A percentile compares a stretch with the other conserved stretches of the same genome.
Evolutionary conservation across 2,888 invertebrate species (phyloP).

Genomic region (Plagiodera versicolora): DNA sequence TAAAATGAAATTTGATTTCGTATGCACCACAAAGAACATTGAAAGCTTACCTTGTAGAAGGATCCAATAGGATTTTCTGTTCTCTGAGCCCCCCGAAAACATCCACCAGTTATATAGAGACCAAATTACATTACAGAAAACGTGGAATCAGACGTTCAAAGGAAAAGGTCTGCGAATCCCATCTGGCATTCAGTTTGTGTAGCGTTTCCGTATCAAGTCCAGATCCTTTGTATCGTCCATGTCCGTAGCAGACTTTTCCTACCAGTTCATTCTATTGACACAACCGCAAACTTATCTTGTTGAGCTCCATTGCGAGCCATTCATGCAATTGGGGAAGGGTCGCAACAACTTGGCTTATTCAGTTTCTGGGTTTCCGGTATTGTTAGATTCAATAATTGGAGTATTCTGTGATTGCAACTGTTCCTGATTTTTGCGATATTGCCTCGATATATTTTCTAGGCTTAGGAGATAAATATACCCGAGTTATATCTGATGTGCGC

Average conservation of each 20-base stretch:
- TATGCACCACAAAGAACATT: neutral
- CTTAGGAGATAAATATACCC: no score
- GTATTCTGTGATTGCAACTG: no score
- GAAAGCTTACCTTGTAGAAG: neutral
- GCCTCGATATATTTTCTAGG: no score
- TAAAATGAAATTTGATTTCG: neutral
- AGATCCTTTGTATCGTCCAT: slow-evolving; percentile 45
- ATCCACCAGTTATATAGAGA: slow-evolving; percentile 36
- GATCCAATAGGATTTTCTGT: neutral
- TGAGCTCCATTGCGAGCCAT: slow-evolving; percentile 37
- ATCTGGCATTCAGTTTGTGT: slow-evolving; percentile 49
- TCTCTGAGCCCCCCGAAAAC: slow-evolving; percentile 6
- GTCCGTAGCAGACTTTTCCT: slow-evolving; percentile 45
- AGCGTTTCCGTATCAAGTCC: slow-evolving; percentile 46
- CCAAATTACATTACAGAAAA: slow-evolving; percentile 48
- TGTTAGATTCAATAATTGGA: no score
- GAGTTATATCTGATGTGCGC: no score
- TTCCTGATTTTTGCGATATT: no score
- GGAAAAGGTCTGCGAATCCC: slow-evolving; percentile 46
- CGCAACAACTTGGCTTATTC: slow-evolving; percentile 10
- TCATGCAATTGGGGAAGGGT: slow-evolving; percentile 34
- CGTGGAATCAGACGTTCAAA: slow-evolving; percentile 45
- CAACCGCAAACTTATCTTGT: slow-evolving; percentile 47
- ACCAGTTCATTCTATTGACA: slow-evolving; percentile 47
- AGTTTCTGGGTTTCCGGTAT: neutral